Percentiles rank a stretch among this genome's conserved stretches.
phyloP scores from a whole-genome alignment of 2,888 invertebrate genomes.

The Atherix ibis region DNA sequence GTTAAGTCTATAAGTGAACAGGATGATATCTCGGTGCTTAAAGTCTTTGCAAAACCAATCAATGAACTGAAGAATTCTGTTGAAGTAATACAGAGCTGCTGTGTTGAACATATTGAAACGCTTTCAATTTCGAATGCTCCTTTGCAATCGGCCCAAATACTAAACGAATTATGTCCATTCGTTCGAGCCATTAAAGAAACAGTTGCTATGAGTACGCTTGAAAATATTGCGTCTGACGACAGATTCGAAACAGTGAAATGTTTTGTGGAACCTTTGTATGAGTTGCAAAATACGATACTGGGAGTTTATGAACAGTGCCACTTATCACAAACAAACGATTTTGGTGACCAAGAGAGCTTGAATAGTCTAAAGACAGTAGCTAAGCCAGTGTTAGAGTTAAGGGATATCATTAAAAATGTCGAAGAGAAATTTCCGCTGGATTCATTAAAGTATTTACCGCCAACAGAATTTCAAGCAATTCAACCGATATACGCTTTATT shows the following conservation, averaged over 20 bases:
- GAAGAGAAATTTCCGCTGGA: conserved; percentile 15
- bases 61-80: conserved; percentile 4
- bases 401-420: conserved; percentile 17
- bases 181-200: conserved; percentile 18
- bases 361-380: conserved; percentile 15
- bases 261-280: conserved; percentile 26
- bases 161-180: conserved; percentile 17
- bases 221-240: conserved; percentile 17
- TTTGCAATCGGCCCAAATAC: conserved; percentile 12
- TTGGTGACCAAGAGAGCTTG: conserved; percentile 13
- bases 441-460: conserved; percentile 14
- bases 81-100: conserved; percentile 13
- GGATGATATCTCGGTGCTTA: conserved; percentile 3
- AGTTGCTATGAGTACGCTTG: conserved; percentile 16
- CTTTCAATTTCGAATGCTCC: conserved; percentile 13
- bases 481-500: conserved; percentile 17
- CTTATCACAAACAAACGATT: conserved; percentile 16
- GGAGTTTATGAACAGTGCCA: conserved; percentile 25
- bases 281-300: conserved; percentile 24
- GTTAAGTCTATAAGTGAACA: background rate
- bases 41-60: conserved; percentile 7
- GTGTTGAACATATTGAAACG: conserved; percentile 16
- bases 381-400: conserved; percentile 16
- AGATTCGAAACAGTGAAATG: conserved; percentile 20
- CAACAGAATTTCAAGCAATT: too few species aligned